These are phyloP conservation scores for Andricus quercusramuli DNA, from an alignment of 2,888 invertebrate species.

Conservation along the genomic window DNA sequence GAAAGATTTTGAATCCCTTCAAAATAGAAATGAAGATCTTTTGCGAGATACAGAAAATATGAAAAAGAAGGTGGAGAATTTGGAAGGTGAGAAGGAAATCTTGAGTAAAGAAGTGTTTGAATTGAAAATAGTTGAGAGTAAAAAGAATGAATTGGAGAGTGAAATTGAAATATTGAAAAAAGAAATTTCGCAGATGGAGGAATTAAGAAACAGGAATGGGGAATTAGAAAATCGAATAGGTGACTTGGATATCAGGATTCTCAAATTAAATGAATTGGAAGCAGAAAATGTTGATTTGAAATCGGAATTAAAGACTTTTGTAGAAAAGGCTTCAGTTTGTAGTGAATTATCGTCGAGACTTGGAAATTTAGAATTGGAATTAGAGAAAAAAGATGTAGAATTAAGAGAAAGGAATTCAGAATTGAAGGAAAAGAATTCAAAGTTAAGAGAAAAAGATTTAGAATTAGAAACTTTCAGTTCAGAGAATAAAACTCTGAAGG, in stretches of 20 bases:
- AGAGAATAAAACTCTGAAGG: conserved; percentile 50
- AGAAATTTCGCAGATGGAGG: conserved; percentile 40
- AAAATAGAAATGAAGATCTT: conserved; percentile 43
- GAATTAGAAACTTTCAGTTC: conserved; percentile 62
- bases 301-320: conserved; percentile 34
- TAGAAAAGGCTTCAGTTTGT: conserved; percentile 44
- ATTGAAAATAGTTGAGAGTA: conserved; percentile 61
- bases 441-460: conserved; percentile 35
- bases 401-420: conserved; percentile 52
- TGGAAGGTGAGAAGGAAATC: conserved; percentile 44
- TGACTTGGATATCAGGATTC: background rate
- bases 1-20: conserved; percentile 24
- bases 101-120: conserved; percentile 51
- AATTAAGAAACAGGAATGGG: conserved; percentile 41
- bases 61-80: conserved; percentile 52
- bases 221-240: conserved; percentile 34
- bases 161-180: conserved; percentile 46
- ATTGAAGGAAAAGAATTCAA: conserved; percentile 44
- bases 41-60: conserved; percentile 45
- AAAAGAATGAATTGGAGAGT: conserved; percentile 48
- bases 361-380: conserved; percentile 52
- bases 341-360: conserved; percentile 47
- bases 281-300: conserved; percentile 48
- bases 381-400: conserved; percentile 68
- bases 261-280: conserved; percentile 40